Percentiles rank a stretch among this genome's conserved stretches.
phyloP scores from a whole-genome alignment of 2,888 invertebrate genomes.

The Pammene fasciana region DNA sequence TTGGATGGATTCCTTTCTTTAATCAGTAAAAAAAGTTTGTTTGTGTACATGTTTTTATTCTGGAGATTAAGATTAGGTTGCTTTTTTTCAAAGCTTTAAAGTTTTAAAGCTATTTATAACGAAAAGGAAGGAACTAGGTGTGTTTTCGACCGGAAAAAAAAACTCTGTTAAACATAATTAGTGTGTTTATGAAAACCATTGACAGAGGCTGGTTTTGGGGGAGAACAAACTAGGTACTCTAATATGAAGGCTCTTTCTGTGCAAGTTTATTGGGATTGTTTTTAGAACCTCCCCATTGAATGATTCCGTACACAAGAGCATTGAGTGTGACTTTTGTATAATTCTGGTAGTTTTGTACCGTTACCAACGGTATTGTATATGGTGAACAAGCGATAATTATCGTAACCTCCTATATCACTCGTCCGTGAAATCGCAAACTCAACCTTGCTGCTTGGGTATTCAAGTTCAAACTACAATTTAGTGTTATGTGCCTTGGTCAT shows the following conservation, averaged over 20 bases:
- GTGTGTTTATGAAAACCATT: background rate
- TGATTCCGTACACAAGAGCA: conserved; percentile 26
- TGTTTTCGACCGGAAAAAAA: conserved; percentile 4
- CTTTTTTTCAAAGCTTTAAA: conserved; percentile 3
- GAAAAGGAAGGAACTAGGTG: conserved; percentile 16
- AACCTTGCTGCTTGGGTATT: conserved; percentile 14
- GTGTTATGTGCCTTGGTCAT: background rate
- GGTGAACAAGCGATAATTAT: conserved; percentile 9
- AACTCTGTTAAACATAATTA: background rate
- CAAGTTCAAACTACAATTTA: conserved; percentile 17
- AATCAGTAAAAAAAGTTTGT: conserved; percentile 38
- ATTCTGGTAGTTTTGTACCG: conserved; percentile 38
- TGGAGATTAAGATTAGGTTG: conserved; percentile 13
- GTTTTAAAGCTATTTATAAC: conserved; percentile 6
- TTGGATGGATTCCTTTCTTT: conserved; percentile 65
- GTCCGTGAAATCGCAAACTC: conserved; percentile 13
- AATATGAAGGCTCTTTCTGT: background rate
- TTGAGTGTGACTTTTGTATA: conserved; percentile 31
- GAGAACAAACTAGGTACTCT: background rate
- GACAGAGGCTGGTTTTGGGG: background rate
- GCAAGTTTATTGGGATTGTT: too few relatives aligned
- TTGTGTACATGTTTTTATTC: conserved; percentile 39
- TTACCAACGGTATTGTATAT: conserved; percentile 39
- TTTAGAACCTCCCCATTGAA: background rate
- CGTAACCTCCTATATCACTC: conserved; percentile 9